Conservation (phyloP, 1,140 invertebrate species). For the Orius insidiosus region DNA sequence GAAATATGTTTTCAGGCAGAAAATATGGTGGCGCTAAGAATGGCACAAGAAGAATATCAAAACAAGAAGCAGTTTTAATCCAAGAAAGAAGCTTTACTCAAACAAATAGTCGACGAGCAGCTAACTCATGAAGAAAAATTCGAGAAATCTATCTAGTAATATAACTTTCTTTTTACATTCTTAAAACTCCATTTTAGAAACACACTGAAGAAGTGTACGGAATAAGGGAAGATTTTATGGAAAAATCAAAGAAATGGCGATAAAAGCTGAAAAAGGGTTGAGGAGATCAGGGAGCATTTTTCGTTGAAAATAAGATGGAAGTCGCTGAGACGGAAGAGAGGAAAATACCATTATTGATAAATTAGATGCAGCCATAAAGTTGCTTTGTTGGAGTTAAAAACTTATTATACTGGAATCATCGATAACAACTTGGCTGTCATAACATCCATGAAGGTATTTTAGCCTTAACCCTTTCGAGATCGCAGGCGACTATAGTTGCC, state of each 20-base stretch:
- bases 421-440: slow-evolving; percentile 76
- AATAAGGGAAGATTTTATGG: slow-evolving; percentile 50
- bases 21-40: slow-evolving; percentile 53
- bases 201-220: slow-evolving; percentile 44
- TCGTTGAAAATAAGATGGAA: slow-evolving; percentile 55
- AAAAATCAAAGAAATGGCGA: slow-evolving; percentile 53
- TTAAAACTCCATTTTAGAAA: slow-evolving; percentile 23
- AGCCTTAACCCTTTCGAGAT: too few species aligned
- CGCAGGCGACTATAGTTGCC: too few species aligned
- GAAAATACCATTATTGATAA: slow-evolving; percentile 72
- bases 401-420: slow-evolving; percentile 87
- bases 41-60: slow-evolving; percentile 52
- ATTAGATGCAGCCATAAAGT: slow-evolving; percentile 68
- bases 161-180: not conserved
- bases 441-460: slow-evolving; percentile 59
- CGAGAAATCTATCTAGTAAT: slow-evolving; percentile 41
- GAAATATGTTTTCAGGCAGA: slow-evolving; percentile 43
- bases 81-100: slow-evolving; percentile 58
- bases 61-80: slow-evolving; percentile 49
- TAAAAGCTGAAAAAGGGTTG: slow-evolving; percentile 63
- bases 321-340: slow-evolving; percentile 73
- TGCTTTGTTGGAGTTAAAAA: slow-evolving; percentile 73
- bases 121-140: slow-evolving; percentile 42
- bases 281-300: slow-evolving; percentile 50
- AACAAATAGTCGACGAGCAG: slow-evolving; percentile 53